Evolutionary conservation across 2,113 vertebrate species (phyloP).

Genomic region (Sebastes fasciatus): DNA sequence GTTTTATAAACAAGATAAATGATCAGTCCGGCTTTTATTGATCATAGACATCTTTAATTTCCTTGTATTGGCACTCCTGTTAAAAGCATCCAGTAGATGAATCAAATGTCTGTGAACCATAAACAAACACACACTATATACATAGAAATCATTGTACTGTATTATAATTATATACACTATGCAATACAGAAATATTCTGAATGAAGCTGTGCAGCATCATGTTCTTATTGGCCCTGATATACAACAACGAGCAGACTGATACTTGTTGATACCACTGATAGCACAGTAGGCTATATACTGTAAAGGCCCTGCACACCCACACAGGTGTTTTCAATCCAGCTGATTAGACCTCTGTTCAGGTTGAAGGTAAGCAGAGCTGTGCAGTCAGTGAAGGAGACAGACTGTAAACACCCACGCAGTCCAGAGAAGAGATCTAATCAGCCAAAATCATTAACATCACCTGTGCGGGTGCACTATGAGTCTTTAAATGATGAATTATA

Average conservation of each 20-base stretch:
- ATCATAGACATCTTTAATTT: not conserved
- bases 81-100: not conserved
- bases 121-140: not conserved
- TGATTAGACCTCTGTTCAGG: not conserved
- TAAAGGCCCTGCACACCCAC: not conserved
- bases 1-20: not conserved
- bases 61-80: not conserved
- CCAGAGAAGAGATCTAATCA: not conserved
- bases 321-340: not conserved
- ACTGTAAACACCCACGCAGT: not conserved
- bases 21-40: not conserved
- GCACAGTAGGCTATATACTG: not conserved
- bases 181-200: not conserved
- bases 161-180: slow-evolving; percentile 12
- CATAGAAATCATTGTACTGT: not conserved
- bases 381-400: too few species aligned
- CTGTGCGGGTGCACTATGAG: not conserved
- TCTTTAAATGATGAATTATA: not conserved
- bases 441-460: not conserved
- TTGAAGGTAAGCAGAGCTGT: not conserved
- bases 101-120: not conserved
- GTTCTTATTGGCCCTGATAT: not conserved
- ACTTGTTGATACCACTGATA: too few species aligned
- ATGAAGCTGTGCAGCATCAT: not conserved
- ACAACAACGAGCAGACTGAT: not conserved